phyloP scores from a whole-genome alignment of 2,888 invertebrate species.

The Rhorus exstirpatorius region DNA sequence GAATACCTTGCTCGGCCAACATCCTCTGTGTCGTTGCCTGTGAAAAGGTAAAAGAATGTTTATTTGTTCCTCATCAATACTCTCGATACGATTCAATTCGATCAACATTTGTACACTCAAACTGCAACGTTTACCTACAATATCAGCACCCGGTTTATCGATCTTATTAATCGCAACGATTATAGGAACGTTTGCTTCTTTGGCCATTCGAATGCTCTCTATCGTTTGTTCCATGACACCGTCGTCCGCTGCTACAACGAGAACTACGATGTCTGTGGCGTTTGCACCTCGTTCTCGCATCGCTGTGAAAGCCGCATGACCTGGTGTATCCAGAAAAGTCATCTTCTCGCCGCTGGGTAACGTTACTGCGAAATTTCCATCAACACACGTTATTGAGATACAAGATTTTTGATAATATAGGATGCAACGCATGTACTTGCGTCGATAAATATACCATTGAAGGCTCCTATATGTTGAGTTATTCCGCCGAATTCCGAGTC shows the following conservation, averaged over 20 bases:
- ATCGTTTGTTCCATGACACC: slow-evolving; percentile 99
- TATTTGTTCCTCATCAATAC: slow-evolving; percentile 4
- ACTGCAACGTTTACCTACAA: slow-evolving; percentile 89
- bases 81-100: not conserved
- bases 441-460: slow-evolving; percentile 89
- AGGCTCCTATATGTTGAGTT: slow-evolving; percentile 99
- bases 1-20: slow-evolving; percentile 92
- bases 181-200: slow-evolving; percentile 94
- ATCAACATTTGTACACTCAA: not conserved
- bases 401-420: not conserved
- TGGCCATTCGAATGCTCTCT: slow-evolving; percentile 96
- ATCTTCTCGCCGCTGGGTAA: slow-evolving; percentile 91
- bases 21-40: slow-evolving; percentile 92
- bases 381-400: not conserved
- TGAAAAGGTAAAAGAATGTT: slow-evolving; percentile 63
- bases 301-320: slow-evolving; percentile 98
- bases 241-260: slow-evolving; percentile 99
- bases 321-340: slow-evolving; percentile 99
- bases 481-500: slow-evolving; percentile 98
- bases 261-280: slow-evolving; percentile 96
- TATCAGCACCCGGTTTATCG: slow-evolving; percentile 96
- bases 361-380: slow-evolving; percentile 86
- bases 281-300: slow-evolving; percentile 98
- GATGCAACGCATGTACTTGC: not conserved
- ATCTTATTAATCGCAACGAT: slow-evolving; percentile 99